These are phyloP conservation scores for Heliothis virescens DNA, from an alignment of 1,140 invertebrate genomes.

Conservation along the genomic window DNA sequence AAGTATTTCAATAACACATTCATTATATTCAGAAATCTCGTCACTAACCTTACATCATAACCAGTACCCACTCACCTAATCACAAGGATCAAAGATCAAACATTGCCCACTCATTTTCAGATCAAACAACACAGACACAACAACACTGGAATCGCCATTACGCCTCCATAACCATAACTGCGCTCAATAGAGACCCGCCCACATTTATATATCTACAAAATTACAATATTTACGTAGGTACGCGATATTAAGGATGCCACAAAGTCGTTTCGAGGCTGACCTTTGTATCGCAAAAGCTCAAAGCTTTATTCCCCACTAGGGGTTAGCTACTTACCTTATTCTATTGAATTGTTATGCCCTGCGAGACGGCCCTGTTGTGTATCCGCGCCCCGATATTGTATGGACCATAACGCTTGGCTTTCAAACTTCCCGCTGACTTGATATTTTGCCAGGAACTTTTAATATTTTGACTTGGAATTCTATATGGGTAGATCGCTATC, in stretches of 20 bases:
- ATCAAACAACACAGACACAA: neutral
- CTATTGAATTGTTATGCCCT: constrained; percentile 55
- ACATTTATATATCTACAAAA: constrained; percentile 18
- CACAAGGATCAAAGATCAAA: no score
- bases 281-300: constrained; percentile 46
- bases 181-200: constrained; percentile 6
- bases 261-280: constrained; percentile 37
- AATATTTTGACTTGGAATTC: constrained; percentile 18
- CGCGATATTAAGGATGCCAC: constrained; percentile 35
- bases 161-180: neutral
- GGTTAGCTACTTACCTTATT: constrained; percentile 48
- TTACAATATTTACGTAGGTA: constrained; percentile 19
- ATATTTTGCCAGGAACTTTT: constrained; percentile 40
- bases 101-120: neutral
- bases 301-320: constrained; percentile 51
- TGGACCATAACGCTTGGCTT: constrained; percentile 24
- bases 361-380: constrained; percentile 32
- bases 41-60: neutral
- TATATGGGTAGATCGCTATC: neutral
- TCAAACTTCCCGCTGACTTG: constrained; percentile 42
- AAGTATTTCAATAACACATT: no score
- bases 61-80: neutral
- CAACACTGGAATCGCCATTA: neutral
- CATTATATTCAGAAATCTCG: no score
- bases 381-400: constrained; percentile 34